phyloP scores from a whole-genome alignment of 1,140 invertebrate species.

The Macrobrachium rosenbergii region DNA sequence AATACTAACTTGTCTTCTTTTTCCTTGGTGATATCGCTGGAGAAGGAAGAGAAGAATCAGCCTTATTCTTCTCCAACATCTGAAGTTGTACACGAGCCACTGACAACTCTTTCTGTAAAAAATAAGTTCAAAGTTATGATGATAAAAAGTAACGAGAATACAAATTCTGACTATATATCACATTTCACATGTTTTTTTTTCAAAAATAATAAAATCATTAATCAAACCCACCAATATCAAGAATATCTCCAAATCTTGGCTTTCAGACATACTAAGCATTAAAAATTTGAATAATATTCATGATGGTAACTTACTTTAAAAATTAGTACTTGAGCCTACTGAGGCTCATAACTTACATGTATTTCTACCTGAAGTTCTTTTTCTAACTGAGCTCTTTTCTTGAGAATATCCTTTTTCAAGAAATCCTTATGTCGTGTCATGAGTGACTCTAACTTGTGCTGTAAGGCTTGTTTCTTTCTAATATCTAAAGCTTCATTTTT shows the following conservation, averaged over 20 bases:
- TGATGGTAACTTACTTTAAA: not conserved
- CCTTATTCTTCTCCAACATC: constrained; percentile 69
- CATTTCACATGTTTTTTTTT: not conserved
- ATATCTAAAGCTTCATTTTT: constrained; percentile 76
- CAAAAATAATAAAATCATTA: not conserved
- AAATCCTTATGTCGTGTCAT: constrained; percentile 90
- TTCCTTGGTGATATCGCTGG: constrained; percentile 25
- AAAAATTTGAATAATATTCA: not conserved
- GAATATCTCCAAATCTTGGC: too few species aligned
- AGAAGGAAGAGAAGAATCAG: constrained; percentile 74
- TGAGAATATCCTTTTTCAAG: constrained; percentile 93
- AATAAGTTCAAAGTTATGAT: not conserved
- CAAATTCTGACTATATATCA: not conserved
- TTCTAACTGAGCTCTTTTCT: constrained; percentile 89
- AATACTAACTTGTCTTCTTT: constrained; percentile 45
- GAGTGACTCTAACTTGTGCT: constrained; percentile 67
- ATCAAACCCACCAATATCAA: too few species aligned
- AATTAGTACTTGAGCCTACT: not conserved
- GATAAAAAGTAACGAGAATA: not conserved
- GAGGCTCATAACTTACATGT: constrained; percentile 74
- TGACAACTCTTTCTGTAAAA: constrained; percentile 68
- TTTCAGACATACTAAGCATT: too few species aligned
- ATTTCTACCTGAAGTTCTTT: constrained; percentile 93
- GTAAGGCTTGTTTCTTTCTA: constrained; percentile 68
- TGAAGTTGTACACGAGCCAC: constrained; percentile 53